phyloP scores from a whole-genome alignment of 2,113 vertebrate species.

The Hystrix cristata region DNA sequence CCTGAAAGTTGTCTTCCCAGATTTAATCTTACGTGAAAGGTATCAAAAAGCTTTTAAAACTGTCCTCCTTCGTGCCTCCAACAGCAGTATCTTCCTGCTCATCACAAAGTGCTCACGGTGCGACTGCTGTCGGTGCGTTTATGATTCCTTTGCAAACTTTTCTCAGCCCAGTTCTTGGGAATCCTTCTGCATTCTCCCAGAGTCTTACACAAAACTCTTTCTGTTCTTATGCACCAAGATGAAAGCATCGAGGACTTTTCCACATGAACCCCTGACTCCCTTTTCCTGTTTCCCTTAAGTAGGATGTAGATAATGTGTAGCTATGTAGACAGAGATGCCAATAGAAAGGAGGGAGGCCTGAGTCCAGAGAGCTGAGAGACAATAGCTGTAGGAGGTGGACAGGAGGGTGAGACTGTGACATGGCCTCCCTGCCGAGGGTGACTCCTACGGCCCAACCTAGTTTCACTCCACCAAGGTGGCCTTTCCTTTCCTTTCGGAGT shows the following conservation, averaged over 20 bases:
- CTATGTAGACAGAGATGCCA: neutral
- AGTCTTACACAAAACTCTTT: too few species aligned
- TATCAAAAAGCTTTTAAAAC: neutral
- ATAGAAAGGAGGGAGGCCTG: neutral
- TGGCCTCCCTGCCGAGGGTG: neutral
- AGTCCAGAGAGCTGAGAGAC: neutral
- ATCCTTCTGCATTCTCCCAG: neutral
- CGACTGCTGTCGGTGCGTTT: too few species aligned
- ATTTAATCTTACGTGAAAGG: neutral
- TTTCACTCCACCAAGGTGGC: neutral
- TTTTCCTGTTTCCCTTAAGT: conserved; percentile 8
- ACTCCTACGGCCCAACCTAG: neutral
- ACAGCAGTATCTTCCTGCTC: neutral
- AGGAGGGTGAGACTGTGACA: neutral
- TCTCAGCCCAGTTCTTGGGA: neutral
- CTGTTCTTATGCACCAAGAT: accelerated
- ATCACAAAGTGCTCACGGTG: neutral
- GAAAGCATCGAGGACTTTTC: accelerated
- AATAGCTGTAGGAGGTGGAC: neutral
- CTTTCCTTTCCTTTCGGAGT: neutral
- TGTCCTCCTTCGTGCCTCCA: neutral
- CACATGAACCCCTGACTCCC: neutral
- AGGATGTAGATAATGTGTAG: neutral
- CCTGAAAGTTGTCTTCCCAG: neutral
- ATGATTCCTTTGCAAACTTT: neutral